Evolutionary conservation across 1,140 invertebrate genomes (phyloP), one percentile per base, ranked within the genome.

Genomic region (Sycophila sp.): DNA sequence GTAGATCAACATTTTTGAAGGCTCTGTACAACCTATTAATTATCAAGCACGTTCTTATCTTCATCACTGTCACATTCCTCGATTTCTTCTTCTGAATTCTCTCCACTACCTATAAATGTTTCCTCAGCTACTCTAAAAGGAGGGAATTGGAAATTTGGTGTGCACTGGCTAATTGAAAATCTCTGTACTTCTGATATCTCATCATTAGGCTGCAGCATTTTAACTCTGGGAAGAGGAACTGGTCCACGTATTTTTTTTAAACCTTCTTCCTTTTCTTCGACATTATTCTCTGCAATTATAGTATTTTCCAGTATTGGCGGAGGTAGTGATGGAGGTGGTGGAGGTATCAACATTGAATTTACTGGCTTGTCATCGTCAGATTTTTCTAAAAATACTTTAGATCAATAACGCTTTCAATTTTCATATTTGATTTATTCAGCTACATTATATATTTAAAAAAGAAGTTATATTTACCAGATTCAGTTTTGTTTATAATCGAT

Each of bases 41-140:
- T n/a, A n/a, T n/a, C n/a, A n/a, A n/a, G n/a, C n/a, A n/a, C n/a
- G n/a, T n/a, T n/a, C n/a, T n/a, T n/a, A n/a, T n/a, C n/a, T n/a
- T n/a, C n/a, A 47, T 58, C 11, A 10, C n/a, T n/a, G n/a, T 40
- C 38, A 2, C n/a, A 10, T 6, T 40, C 17, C 10, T 45, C 67
- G 36, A 63, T 19, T 75, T 84, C 82, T 26, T 81, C 79, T 40
- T 85, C 83, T 0, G 83, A 85, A 74, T 86, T 85, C 73, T 86
- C 84, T 30, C 85, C 85, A 53, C 78, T 84, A 3, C 83, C 83
- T 22, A 78, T 32, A 71, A 85, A 86, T 26, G 77, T 83, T 76
- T 85, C 84, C 58, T 86, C 85, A 22, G 68, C 63, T 7, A 55
- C 38, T 42, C 71, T 76, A 6, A 83, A 69, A 67, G 76, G 75